phyloP scores from a whole-genome alignment of 2,797 vertebrate genomes.

The Mareca penelope region DNA sequence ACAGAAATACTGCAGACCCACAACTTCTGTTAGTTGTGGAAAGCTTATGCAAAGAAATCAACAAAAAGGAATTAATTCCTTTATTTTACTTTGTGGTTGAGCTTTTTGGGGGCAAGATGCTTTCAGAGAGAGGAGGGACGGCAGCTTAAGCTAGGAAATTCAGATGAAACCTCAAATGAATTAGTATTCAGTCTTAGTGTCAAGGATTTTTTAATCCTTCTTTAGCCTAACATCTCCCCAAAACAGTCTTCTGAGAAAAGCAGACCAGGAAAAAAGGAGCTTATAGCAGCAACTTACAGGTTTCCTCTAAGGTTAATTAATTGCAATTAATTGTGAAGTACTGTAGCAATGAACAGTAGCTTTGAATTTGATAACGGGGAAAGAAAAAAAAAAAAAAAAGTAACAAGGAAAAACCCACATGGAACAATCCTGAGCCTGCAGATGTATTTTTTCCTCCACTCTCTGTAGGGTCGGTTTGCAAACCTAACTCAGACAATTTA shows the following conservation, averaged over 20 bases:
- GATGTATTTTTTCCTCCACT: background rate
- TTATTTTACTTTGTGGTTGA: conserved; percentile 7
- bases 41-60: conserved; percentile 10
- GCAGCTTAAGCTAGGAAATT: background rate
- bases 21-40: background rate
- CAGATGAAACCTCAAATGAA: conserved; percentile 24
- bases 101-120: background rate
- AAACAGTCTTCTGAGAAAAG: conserved; percentile 33
- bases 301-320: conserved; percentile 73
- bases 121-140: background rate
- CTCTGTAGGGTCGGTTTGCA: background rate
- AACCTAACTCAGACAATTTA: conserved; percentile 38
- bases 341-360: conserved; percentile 12
- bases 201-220: conserved; percentile 34
- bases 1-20: background rate
- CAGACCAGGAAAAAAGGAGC: background rate
- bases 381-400: background rate
- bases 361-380: conserved; percentile 56
- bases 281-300: conserved; percentile 4
- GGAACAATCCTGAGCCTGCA: conserved; percentile 29
- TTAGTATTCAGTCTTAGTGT: conserved; percentile 30
- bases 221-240: conserved; percentile 28
- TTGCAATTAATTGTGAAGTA: conserved; percentile 65
- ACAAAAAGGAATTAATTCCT: background rate
- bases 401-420: background rate